Conservation (phyloP, 2,113 vertebrate species). For the Nothoprocta pentlandii region DNA sequence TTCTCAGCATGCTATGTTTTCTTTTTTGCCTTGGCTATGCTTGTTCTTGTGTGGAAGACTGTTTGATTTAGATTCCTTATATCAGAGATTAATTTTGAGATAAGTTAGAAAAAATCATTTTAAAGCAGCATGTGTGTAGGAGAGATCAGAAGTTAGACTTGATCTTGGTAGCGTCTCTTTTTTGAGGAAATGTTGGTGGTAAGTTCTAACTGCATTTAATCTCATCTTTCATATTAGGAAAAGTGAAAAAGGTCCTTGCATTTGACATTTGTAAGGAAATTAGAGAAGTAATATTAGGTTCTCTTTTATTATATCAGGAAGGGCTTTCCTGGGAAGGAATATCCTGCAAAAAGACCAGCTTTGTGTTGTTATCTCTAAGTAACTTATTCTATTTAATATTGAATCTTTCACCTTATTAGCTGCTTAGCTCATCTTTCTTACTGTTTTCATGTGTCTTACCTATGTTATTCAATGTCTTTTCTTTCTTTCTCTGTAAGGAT, state of each 20-base stretch:
- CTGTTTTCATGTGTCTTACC: neutral
- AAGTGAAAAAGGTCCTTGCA: neutral
- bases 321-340: neutral
- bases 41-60: neutral
- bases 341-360: neutral
- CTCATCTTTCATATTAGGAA: neutral
- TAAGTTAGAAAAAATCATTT: neutral
- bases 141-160: neutral
- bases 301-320: neutral
- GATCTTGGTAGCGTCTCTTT: neutral
- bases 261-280: neutral
- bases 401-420: neutral
- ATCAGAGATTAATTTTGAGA: neutral
- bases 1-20: neutral
- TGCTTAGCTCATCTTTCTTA: neutral
- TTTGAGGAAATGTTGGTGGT: neutral
- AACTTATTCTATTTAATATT: neutral
- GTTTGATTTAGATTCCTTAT: neutral
- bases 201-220: neutral
- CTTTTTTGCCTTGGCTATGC: neutral
- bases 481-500: neutral
- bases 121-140: neutral
- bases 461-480: neutral
- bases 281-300: neutral
- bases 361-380: neutral